phyloP scores from a whole-genome alignment of 2,797 vertebrate genomes.

The Propithecus perrieri region DNA sequence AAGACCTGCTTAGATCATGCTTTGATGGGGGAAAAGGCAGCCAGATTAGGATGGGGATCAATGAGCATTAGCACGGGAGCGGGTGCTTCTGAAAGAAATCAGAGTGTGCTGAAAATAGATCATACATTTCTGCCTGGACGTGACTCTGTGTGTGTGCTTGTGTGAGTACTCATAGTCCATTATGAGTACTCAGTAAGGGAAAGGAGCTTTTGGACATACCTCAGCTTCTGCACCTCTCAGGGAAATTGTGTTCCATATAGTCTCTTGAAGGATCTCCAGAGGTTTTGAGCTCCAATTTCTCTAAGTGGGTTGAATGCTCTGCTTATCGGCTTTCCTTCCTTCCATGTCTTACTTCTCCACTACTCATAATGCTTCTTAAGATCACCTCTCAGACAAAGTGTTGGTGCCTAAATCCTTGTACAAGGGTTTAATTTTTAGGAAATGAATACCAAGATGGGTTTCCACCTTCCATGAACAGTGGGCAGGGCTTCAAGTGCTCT shows the following conservation, averaged over 20 bases:
- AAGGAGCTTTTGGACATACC: neutral
- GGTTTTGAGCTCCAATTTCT: neutral
- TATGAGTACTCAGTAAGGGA: neutral
- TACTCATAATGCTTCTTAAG: neutral
- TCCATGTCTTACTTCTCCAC: neutral
- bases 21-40: neutral
- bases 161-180: too few species aligned
- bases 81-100: neutral
- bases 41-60: neutral
- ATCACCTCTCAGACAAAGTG: neutral
- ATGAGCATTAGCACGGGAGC: neutral
- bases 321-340: neutral
- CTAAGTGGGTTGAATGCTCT: neutral
- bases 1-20: neutral
- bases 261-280: neutral
- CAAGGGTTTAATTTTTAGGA: neutral
- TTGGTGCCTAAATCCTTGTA: neutral
- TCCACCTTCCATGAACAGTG: neutral
- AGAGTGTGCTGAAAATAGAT: neutral
- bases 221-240: neutral
- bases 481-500: neutral
- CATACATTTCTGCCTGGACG: neutral
- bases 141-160: neutral
- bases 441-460: neutral
- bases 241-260: neutral